Base-by-base conservation (phyloP, 2,888 invertebrate species). In the Argynnis bischoffii region DNA sequence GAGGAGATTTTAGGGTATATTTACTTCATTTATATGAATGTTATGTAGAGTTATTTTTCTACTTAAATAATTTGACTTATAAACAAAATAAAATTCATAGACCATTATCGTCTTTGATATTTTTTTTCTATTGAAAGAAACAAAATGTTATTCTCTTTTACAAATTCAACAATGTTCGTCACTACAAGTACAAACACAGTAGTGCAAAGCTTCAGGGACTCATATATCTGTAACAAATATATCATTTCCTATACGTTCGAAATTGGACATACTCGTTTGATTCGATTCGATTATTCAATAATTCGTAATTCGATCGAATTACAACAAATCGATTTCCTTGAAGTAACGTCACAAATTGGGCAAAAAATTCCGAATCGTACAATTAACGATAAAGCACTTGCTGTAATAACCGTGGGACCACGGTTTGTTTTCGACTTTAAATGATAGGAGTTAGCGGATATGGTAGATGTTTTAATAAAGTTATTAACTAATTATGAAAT, bases 341-440 rank as follows among this genome's bases (percentile, higher is more conserved):
- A 83, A 66, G 68, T 46, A 73, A 78, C 79, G 80, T 81, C 79
- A 79, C 79, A 77, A 80, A 81, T 81, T 81, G 82, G 67, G 79
- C 81, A 89, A 91, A 90, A 70, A 61, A 60, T 51, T 80, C 76
- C 73, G 74, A 82, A 84, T 82, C 81, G 82, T 78, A 81, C 88
- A 90, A 91, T 91, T 90, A 92, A 80, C 84, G 86, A 87, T 86
- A 88, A 86, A 89, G 86, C 88, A 87, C 85, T 89, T 81, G 81
- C 72, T 71, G 84, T 88, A 86, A 90, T 85, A 81, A 81, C 83
- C 91, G 91, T 92, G 91, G 87, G 91, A 84, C 73, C 83, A 75
- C 73, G 72, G 68, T 72, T 69, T 71, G 63, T 70, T 26, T 51
- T 55, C 41, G 63, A 72, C 75, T 71, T 56, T 75, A 83, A 81